These are phyloP conservation scores for Ashinkailepas kermadecensis DNA, from an alignment of 2,888 invertebrate species.

Conservation along the genomic window DNA sequence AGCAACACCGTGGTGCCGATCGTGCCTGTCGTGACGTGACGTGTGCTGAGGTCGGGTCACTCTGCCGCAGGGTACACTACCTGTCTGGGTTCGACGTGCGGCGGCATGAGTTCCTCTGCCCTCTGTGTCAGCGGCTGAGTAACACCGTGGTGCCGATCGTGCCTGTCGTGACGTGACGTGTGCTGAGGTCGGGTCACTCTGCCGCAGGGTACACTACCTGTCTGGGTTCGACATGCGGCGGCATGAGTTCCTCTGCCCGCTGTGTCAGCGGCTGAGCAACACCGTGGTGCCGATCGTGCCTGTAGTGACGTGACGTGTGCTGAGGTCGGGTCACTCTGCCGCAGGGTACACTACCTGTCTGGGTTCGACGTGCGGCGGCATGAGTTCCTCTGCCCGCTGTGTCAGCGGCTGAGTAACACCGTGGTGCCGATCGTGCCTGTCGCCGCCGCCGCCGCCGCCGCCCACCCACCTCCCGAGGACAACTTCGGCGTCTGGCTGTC, in stretches of 20 bases:
- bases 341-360: constrained; percentile 1
- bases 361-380: constrained; percentile 80
- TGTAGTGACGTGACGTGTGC: too few relatives aligned
- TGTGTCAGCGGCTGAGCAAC: constrained; percentile 94
- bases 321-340: background rate
- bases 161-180: too few relatives aligned
- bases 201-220: constrained; percentile 9
- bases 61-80: background rate
- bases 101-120: background rate
- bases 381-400: constrained; percentile 94
- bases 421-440: constrained; percentile 77
- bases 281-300: constrained; percentile 85
- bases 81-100: too few relatives aligned
- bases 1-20: too few relatives aligned
- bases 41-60: background rate
- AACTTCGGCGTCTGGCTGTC: constrained; percentile 54
- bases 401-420: constrained; percentile 92
- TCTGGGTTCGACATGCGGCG: constrained; percentile 73
- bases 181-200: background rate
- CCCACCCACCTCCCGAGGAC: constrained; percentile 40
- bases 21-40: too few relatives aligned
- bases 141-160: too few relatives aligned
- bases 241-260: constrained; percentile 91
- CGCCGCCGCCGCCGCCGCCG: constrained; percentile 32
- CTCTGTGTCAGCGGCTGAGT: too few relatives aligned